A percentile compares a stretch with the other conserved stretches of the same genome.
Conservation (phyloP, 2,888 invertebrate species). For the Melangyna quadrimaculata region DNA sequence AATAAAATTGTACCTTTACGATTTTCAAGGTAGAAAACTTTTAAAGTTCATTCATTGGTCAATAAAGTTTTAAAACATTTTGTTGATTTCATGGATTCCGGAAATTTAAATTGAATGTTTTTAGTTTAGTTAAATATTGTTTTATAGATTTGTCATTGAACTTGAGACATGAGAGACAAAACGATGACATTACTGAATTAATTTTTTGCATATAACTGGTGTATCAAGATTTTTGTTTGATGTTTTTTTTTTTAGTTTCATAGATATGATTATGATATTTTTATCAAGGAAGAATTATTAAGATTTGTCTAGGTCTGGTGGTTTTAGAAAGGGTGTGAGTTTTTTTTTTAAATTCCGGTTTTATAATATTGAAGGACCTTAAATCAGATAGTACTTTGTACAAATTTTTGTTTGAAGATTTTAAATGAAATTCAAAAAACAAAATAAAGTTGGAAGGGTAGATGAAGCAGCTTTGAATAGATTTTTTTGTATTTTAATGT, state of each 20-base stretch:
- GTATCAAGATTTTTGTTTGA: neutral
- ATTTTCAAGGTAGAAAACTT: constrained; percentile 57
- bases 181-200: neutral
- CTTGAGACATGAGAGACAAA: constrained; percentile 23
- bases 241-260: neutral
- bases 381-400: too few species aligned
- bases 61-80: constrained; percentile 9
- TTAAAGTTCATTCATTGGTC: constrained; percentile 67
- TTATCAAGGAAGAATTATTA: neutral
- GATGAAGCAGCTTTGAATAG: too few species aligned
- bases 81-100: constrained; percentile 49
- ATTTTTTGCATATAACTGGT: neutral
- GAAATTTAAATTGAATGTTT: constrained; percentile 31
- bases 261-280: neutral
- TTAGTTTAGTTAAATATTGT: neutral
- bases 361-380: neutral
- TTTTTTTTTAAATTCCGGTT: neutral
- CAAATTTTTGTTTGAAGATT: neutral
- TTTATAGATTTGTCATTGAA: constrained; percentile 49
- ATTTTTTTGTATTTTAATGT: too few species aligned
- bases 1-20: neutral
- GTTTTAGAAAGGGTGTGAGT: neutral
- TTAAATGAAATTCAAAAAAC: neutral
- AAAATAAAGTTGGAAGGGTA: neutral
- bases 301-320: neutral